Evolutionary conservation across 2,888 invertebrate species (phyloP).

Genomic region (Bombylius major): DNA sequence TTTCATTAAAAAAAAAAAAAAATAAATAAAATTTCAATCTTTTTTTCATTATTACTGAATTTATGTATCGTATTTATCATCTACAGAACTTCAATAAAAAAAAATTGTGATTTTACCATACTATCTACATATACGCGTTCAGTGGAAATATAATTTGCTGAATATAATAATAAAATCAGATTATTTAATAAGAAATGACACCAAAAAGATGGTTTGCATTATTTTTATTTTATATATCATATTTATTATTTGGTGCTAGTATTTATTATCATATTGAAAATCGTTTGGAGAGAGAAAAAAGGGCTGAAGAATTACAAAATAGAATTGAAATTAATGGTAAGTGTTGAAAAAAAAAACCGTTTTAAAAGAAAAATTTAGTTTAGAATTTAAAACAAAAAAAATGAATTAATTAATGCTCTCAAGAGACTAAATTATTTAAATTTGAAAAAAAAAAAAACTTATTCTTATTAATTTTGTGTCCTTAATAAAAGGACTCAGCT

Average conservation of each 20-base stretch:
- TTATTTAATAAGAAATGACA: constrained; percentile 43
- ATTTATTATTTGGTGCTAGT: constrained; percentile 69
- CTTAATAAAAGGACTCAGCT: too few relatives aligned
- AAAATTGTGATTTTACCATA: too few relatives aligned
- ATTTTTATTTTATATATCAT: constrained; percentile 60
- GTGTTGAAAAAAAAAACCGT: constrained; percentile 22
- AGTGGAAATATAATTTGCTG: too few relatives aligned
- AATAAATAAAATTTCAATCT: not conserved
- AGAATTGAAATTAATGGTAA: constrained; percentile 59
- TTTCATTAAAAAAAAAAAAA: not conserved
- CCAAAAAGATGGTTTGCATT: constrained; percentile 67
- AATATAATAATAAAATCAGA: too few relatives aligned
- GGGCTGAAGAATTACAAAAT: constrained; percentile 46
- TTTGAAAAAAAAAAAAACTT: too few relatives aligned
- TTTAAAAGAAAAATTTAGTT: not conserved
- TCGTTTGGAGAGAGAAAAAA: constrained; percentile 50
- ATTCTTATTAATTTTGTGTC: too few relatives aligned
- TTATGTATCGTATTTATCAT: too few relatives aligned
- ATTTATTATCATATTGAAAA: constrained; percentile 76
- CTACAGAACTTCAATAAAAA: too few relatives aligned
- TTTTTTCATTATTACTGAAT: too few relatives aligned
- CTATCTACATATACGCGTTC: too few relatives aligned
- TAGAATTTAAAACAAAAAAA: not conserved
- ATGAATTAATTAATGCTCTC: too few relatives aligned
- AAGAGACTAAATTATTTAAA: too few relatives aligned